phyloP scores from a whole-genome alignment of 2,888 invertebrate genomes.

The Protula sp. region DNA sequence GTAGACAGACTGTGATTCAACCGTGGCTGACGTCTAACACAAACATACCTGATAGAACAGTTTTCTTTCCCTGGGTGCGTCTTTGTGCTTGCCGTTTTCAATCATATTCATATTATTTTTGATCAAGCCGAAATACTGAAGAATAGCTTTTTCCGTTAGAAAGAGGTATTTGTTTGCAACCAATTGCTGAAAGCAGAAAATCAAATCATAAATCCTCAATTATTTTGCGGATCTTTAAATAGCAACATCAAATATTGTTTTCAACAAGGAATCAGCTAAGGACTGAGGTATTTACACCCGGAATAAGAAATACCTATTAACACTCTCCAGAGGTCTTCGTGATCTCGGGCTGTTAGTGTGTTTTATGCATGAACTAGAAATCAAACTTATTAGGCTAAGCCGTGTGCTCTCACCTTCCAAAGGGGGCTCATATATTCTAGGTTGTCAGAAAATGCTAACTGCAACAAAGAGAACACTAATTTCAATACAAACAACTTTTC shows the following conservation, averaged over 20 bases:
- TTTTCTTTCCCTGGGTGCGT: constrained; percentile 30
- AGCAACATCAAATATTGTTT: too few relatives aligned
- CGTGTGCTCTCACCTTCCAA: constrained; percentile 40
- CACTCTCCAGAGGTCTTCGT: too few relatives aligned
- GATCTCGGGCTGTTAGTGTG: too few relatives aligned
- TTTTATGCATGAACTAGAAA: not conserved
- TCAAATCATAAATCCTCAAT: too few relatives aligned
- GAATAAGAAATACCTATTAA: too few relatives aligned
- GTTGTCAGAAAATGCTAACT: constrained; percentile 36
- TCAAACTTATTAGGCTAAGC: not conserved
- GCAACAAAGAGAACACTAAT: constrained; percentile 17
- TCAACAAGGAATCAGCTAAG: too few relatives aligned
- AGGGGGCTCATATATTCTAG: constrained; percentile 36
- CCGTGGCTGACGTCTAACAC: too few relatives aligned
- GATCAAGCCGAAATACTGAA: constrained; percentile 44
- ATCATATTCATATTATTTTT: constrained; percentile 41
- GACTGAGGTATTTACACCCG: too few relatives aligned
- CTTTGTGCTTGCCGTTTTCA: constrained; percentile 28
- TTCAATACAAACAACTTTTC: too few relatives aligned
- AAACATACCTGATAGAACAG: constrained; percentile 30
- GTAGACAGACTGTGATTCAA: too few relatives aligned
- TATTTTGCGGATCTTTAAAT: too few relatives aligned
- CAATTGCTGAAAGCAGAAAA: not conserved
- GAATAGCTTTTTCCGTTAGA: constrained; percentile 41
- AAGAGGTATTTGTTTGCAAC: constrained; percentile 25